These are phyloP conservation scores for Nibea coibor DNA, from an alignment of 2,113 vertebrate species.

Conservation along the genomic window DNA sequence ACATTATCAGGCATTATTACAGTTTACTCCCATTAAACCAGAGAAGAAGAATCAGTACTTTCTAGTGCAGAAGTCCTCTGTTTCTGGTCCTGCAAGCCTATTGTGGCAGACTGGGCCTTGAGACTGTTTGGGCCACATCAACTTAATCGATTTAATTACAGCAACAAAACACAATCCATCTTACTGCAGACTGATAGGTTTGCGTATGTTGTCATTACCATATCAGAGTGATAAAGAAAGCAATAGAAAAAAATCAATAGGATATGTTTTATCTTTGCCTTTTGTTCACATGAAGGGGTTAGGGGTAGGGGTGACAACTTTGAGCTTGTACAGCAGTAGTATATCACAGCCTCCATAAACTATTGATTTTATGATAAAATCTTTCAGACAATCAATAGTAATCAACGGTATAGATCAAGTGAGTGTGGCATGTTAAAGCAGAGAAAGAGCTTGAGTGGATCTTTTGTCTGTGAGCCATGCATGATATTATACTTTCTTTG, in stretches of 20 bases:
- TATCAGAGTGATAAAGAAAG: constrained; percentile 88
- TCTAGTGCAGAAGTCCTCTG: neutral
- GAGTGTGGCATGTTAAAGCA: constrained; percentile 83
- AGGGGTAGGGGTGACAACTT: constrained; percentile 83
- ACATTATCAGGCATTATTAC: neutral
- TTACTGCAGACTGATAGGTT: constrained; percentile 27
- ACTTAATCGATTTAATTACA: constrained; percentile 25
- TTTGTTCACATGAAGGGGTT: constrained; percentile 87
- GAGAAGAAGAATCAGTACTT: neutral
- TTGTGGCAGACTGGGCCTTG: neutral
- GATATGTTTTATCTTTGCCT: constrained; percentile 86
- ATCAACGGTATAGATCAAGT: constrained; percentile 89
- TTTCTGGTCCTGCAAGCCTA: no score
- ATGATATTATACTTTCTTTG: constrained; percentile 6
- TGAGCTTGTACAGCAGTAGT: constrained; percentile 82
- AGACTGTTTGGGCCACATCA: constrained; percentile 18
- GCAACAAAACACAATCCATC: constrained; percentile 17
- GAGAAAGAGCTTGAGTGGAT: constrained; percentile 81
- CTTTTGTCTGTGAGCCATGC: constrained; percentile 71
- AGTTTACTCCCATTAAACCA: neutral
- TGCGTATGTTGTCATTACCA: constrained; percentile 33
- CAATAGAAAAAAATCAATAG: constrained; percentile 86
- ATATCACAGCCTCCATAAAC: constrained; percentile 88
- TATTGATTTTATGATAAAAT: constrained; percentile 94
- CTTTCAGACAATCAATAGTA: constrained; percentile 88